phyloP scores from a whole-genome alignment of 2,113 vertebrate genomes.

The Xyliphius kryptos region DNA sequence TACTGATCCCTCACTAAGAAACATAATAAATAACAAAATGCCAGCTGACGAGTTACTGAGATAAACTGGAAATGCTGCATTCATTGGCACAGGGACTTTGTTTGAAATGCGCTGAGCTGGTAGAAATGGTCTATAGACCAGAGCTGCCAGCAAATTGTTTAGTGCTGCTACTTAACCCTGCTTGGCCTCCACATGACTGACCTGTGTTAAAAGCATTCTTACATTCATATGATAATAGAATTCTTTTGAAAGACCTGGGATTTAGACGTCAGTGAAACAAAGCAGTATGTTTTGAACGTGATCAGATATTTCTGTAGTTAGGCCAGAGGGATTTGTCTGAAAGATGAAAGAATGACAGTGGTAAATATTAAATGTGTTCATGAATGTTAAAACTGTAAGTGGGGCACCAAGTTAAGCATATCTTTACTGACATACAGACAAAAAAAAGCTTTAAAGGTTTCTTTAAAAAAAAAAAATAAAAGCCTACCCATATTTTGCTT shows the following conservation, averaged over 20 bases:
- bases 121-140: slow-evolving; percentile 4
- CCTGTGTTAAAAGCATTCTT: neutral
- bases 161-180: slow-evolving; percentile 12
- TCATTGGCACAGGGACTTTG: neutral
- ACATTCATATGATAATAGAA: too few relatives aligned
- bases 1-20: neutral
- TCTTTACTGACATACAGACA: neutral
- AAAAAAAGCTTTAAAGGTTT: too few relatives aligned
- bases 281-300: too few relatives aligned
- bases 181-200: slow-evolving; percentile 4
- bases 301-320: neutral
- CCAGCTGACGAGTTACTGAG: slow-evolving; percentile 4
- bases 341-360: neutral
- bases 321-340: neutral
- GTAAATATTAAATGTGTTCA: neutral
- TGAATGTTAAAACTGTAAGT: slow-evolving; percentile 11
- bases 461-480: too few relatives aligned
- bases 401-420: slow-evolving; percentile 1
- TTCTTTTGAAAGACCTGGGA: neutral
- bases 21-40: slow-evolving; percentile 6
- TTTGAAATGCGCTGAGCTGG: slow-evolving; percentile 14
- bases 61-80: neutral
- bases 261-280: neutral
- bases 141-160: slow-evolving; percentile 6
- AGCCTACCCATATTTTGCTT: too few relatives aligned